Base-by-base conservation (phyloP, 2,113 vertebrate genomes). In the Oenanthe oenanthe region DNA sequence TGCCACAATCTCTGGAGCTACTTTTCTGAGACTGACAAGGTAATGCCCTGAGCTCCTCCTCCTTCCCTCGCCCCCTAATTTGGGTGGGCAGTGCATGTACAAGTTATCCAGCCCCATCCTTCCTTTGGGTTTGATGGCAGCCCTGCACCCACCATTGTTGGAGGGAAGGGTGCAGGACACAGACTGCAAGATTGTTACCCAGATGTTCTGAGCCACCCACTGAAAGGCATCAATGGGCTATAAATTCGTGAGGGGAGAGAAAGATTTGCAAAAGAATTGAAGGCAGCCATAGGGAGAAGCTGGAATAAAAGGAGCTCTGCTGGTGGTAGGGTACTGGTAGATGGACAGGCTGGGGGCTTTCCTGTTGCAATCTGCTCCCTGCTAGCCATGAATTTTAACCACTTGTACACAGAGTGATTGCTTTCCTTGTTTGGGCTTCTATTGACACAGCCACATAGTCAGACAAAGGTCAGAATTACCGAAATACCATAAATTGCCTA, bases 221-320 rank as follows among this genome's bases (percentile, higher is more conserved):
- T 89, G 96, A 96, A 97, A 86, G 70, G 62, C 58, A 48, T 95
- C 94, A 96, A 97, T 91, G 71, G 94, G 84, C 75, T 94, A 97
- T 96, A 98, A 95, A 97, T 94, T 96, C 95, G 95, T 94, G 92
- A 97, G 66, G 28, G 71, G 75, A 92, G 67, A 95, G 89, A 89
- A 95, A 96, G 89, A 96, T 97, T 98, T 98, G 92, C 96, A 96
- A 96, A 96, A 97, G 94, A 97, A 96, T 91, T 91, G 88, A 89
- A 82, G 82, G 74, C 73, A 75, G 89, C 75, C 89, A 81, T 32
- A 5, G 95, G 61, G 80, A 97, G 79, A 97, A 70, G 20, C 45
- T 48, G 61, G 48, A 71, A 94, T 95, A 72, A 97, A 96, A 97
- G 83, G 79, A 75, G 81, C 94, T 92, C 95, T 85, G 95, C 78